Percentiles rank a stretch among this genome's conserved stretches.
phyloP scores from a whole-genome alignment of 2,888 invertebrate species.

The Lasius platythorax region DNA sequence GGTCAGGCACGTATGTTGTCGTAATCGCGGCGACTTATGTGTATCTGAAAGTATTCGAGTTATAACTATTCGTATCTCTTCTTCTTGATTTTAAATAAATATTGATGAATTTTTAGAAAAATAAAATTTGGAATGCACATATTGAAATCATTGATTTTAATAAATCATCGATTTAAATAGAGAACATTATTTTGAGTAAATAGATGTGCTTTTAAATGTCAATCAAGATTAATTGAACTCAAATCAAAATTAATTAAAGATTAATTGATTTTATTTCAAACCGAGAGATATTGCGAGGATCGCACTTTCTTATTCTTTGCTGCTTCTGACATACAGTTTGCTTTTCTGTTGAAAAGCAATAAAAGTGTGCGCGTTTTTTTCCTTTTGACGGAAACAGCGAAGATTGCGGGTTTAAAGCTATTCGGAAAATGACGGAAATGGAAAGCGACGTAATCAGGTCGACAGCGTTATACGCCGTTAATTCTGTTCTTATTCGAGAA shows the following conservation, averaged over 20 bases:
- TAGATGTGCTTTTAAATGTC: not conserved
- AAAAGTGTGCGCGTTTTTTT: not conserved
- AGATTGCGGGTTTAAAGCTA: slow-evolving; percentile 23
- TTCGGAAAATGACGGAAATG: slow-evolving; percentile 34
- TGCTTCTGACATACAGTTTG: not conserved
- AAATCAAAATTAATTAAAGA: not conserved
- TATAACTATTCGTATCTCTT: not conserved
- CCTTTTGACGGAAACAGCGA: not conserved
- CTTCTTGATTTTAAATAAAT: not conserved
- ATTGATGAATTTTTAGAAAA: not conserved
- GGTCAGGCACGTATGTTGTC: slow-evolving; percentile 63
- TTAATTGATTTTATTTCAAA: slow-evolving; percentile 6
- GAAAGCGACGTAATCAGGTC: slow-evolving; percentile 24
- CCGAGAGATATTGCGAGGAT: not conserved
- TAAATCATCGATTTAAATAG: not conserved
- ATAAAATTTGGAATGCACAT: not conserved
- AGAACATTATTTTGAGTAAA: not conserved
- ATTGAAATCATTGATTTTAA: not conserved
- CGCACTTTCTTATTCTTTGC: not conserved
- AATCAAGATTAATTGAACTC: not conserved
- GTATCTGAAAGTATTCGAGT: slow-evolving; percentile 25
- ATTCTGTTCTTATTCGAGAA: slow-evolving; percentile 30
- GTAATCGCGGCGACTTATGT: not conserved
- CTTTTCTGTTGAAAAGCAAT: slow-evolving; percentile 3
- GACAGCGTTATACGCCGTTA: not conserved